These are phyloP conservation scores for Calliopsis andreniformis DNA, from an alignment of 1,140 invertebrate genomes.

Conservation along the genomic window DNA sequence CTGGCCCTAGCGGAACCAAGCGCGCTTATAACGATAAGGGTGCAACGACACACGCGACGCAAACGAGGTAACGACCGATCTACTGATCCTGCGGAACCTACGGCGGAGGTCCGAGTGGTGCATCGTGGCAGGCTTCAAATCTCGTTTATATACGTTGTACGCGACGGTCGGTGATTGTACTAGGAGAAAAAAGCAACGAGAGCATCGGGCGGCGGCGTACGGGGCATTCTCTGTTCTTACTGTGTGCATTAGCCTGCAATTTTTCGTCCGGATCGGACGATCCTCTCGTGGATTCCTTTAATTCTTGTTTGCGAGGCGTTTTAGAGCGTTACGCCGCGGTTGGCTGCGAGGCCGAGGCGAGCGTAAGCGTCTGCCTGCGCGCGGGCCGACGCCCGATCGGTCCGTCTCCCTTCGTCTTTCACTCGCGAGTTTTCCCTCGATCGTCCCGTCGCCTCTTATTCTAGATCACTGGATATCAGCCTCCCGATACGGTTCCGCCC, in stretches of 20 bases:
- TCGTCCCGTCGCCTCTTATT: slow-evolving; percentile 23
- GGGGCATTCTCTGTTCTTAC: slow-evolving; percentile 55
- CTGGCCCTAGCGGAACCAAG: too few species aligned
- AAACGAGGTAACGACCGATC: neutral
- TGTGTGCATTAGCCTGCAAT: slow-evolving; percentile 59
- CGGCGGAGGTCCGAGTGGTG: slow-evolving; percentile 68
- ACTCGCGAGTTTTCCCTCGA: neutral
- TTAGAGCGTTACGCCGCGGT: slow-evolving; percentile 76
- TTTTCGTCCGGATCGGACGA: slow-evolving; percentile 54
- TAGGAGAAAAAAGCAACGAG: slow-evolving; percentile 65
- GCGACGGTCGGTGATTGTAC: slow-evolving; percentile 65
- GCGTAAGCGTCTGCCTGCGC: neutral
- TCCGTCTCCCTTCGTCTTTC: neutral
- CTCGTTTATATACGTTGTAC: slow-evolving; percentile 74
- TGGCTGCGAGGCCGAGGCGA: slow-evolving; percentile 39
- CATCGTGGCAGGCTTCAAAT: slow-evolving; percentile 50
- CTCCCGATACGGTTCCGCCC: neutral
- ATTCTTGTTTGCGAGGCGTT: slow-evolving; percentile 67
- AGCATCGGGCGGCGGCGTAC: slow-evolving; percentile 36
- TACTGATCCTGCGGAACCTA: slow-evolving; percentile 60
- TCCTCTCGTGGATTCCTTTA: slow-evolving; percentile 52
- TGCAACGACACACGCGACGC: neutral
- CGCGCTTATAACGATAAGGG: too few species aligned
- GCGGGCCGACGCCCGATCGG: slow-evolving; percentile 9
- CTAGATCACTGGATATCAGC: slow-evolving; percentile 36